These are phyloP conservation scores for Polietes domitor DNA, from an alignment of 2,888 invertebrate genomes.

Conservation along the genomic window DNA sequence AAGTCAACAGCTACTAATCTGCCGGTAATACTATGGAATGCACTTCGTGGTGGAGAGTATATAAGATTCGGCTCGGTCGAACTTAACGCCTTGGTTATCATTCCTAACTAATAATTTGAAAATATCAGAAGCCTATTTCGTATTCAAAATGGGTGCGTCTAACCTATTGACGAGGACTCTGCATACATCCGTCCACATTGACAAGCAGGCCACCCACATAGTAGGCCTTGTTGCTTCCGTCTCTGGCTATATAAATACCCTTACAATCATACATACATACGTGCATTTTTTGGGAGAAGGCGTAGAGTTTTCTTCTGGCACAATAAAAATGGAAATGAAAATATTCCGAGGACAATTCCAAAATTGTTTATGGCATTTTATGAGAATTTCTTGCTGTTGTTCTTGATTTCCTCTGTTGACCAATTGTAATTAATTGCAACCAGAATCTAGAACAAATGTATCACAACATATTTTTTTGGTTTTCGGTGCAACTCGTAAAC, in stretches of 20 bases:
- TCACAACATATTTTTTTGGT: slow-evolving; percentile 36
- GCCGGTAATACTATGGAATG: too few species aligned
- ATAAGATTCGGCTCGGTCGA: too few species aligned
- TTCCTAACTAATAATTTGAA: too few species aligned
- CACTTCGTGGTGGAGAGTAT: too few species aligned
- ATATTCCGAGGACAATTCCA: slow-evolving; percentile 59
- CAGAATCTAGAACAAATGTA: slow-evolving; percentile 64
- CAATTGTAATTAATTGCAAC: slow-evolving; percentile 61
- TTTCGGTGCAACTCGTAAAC: slow-evolving; percentile 1
- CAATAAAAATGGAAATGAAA: slow-evolving; percentile 18
- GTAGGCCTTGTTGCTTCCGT: neutral
- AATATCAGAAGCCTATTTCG: too few species aligned
- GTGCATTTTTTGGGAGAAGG: neutral
- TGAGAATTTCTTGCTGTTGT: slow-evolving; percentile 48
- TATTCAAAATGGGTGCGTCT: too few species aligned
- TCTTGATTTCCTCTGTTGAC: neutral
- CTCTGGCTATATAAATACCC: neutral
- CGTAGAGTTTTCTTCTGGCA: neutral
- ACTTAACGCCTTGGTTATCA: too few species aligned
- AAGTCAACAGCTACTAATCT: too few species aligned
- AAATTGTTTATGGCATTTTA: slow-evolving; percentile 41
- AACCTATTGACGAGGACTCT: too few species aligned
- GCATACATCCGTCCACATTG: too few species aligned
- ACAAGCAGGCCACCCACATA: neutral
- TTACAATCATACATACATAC: neutral